Conservation (phyloP, 2,888 invertebrate genomes). For the Dryococelus australis region DNA sequence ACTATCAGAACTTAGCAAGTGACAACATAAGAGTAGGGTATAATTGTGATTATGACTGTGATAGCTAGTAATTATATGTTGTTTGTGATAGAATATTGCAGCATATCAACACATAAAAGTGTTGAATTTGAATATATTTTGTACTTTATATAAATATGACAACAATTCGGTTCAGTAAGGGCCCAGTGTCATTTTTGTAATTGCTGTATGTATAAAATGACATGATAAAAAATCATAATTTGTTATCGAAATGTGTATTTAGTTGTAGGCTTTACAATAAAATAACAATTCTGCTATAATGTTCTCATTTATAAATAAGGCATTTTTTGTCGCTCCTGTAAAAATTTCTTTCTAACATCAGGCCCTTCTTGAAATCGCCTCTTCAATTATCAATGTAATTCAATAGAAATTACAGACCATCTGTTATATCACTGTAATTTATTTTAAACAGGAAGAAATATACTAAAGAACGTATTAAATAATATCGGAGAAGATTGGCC, state of each 20-base stretch:
- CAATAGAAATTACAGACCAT: no score
- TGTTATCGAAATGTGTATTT: neutral
- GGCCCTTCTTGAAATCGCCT: slow-evolving; percentile 12
- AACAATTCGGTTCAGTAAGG: slow-evolving; percentile 9
- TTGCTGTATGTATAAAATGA: neutral
- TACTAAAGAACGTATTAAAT: no score
- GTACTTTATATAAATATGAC: neutral
- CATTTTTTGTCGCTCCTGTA: neutral
- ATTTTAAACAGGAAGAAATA: no score
- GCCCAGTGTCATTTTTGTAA: neutral
- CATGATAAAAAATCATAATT: neutral
- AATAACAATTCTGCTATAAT: neutral
- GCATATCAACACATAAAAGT: neutral
- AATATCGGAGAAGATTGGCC: no score
- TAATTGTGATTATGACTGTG: neutral
- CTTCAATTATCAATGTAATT: slow-evolving; percentile 13
- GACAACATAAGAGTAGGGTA: neutral
- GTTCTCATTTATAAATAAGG: neutral
- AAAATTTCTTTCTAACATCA: neutral
- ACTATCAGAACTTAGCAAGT: neutral
- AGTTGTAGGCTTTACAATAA: neutral
- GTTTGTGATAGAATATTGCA: neutral
- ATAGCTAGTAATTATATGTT: neutral
- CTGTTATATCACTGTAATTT: no score
- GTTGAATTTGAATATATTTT: neutral